phyloP scores from a whole-genome alignment of 2,888 invertebrate species.

The Euphydryas editha region DNA sequence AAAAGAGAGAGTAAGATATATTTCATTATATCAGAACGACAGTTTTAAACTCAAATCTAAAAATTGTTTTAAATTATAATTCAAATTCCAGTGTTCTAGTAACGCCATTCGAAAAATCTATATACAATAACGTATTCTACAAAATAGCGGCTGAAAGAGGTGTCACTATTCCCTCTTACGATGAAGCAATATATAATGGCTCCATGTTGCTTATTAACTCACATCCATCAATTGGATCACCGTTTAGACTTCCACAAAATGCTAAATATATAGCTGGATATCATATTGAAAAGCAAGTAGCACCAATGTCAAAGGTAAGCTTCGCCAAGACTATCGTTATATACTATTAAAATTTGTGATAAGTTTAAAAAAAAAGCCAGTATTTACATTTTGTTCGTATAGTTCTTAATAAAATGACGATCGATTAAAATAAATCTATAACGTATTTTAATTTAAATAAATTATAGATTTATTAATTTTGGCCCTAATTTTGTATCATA shows the following conservation, averaged over 20 bases:
- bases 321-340: too few species aligned
- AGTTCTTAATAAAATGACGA: too few species aligned
- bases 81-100: slow-evolving; percentile 52
- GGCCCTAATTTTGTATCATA: too few species aligned
- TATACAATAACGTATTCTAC: slow-evolving; percentile 52
- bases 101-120: slow-evolving; percentile 49
- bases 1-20: too few species aligned
- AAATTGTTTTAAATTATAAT: background rate
- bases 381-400: too few species aligned
- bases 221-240: slow-evolving; percentile 54
- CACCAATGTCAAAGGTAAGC: slow-evolving; percentile 60
- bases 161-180: slow-evolving; percentile 54
- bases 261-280: slow-evolving; percentile 62
- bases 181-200: slow-evolving; percentile 57
- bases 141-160: slow-evolving; percentile 57
- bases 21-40: too few species aligned
- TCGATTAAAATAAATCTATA: too few species aligned
- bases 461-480: too few species aligned
- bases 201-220: slow-evolving; percentile 62
- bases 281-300: slow-evolving; percentile 55
- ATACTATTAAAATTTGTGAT: too few species aligned
- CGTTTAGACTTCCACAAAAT: slow-evolving; percentile 55
- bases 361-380: too few species aligned
- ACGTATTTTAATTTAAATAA: too few species aligned
- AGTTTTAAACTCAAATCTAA: too few species aligned